Evolutionary conservation across 2,797 vertebrate genomes (phyloP).

Genomic region (Artibeus lituratus): DNA sequence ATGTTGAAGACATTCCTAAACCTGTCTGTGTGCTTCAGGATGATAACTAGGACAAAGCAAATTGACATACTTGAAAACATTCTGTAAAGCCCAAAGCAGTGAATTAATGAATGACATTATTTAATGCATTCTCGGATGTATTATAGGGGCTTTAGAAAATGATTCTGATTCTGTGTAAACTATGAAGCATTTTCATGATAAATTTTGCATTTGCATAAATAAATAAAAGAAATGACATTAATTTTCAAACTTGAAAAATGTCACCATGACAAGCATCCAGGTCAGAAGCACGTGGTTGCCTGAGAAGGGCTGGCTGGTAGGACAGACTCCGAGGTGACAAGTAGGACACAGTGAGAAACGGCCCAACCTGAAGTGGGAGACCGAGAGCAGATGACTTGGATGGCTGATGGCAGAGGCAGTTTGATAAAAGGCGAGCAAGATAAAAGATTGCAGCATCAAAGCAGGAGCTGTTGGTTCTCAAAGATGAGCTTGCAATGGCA

Average conservation of each 20-base stretch:
- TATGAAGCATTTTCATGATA: neutral
- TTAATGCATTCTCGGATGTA: slow-evolving; percentile 24
- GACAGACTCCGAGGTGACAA: slow-evolving; percentile 25
- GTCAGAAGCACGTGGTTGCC: neutral
- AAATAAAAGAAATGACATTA: neutral
- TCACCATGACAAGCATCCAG: neutral
- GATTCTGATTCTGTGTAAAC: neutral
- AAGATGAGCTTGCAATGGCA: slow-evolving; percentile 55
- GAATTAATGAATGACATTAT: neutral
- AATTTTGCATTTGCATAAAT: neutral
- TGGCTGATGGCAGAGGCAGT: slow-evolving; percentile 7
- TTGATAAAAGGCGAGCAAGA: neutral
- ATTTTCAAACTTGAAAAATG: neutral
- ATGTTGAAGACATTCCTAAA: neutral
- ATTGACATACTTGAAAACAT: slow-evolving; percentile 4
- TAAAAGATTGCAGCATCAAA: slow-evolving; percentile 72
- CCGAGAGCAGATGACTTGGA: slow-evolving; percentile 42
- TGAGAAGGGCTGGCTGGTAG: neutral
- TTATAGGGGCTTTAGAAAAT: neutral
- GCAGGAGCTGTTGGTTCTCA: slow-evolving; percentile 24
- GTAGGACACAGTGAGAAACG: slow-evolving; percentile 22
- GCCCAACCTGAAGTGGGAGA: neutral
- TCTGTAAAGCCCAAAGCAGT: slow-evolving; percentile 28
- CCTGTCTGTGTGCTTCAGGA: neutral
- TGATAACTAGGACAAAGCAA: slow-evolving; percentile 8